Evolutionary conservation across 1,140 invertebrate genomes (phyloP).

Genomic region (Lepidostoma basale): DNA sequence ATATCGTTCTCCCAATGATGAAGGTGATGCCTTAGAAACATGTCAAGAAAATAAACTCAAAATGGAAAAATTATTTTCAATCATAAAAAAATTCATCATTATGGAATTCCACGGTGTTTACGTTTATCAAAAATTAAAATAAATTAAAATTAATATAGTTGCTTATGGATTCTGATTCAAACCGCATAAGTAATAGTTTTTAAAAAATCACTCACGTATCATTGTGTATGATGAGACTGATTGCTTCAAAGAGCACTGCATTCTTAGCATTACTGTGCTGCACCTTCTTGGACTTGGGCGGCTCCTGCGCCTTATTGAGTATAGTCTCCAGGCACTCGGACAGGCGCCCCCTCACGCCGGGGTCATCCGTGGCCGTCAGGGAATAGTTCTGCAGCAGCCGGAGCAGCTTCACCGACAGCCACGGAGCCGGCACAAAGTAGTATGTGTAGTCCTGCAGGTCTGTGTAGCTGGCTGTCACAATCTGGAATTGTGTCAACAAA

Average conservation of each 20-base stretch:
- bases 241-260: slow-evolving; percentile 99
- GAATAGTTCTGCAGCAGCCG: slow-evolving; percentile 98
- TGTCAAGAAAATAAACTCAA: too few relatives aligned
- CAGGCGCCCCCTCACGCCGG: slow-evolving; percentile 90
- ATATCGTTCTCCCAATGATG: too few relatives aligned
- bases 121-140: too few relatives aligned
- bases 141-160: too few relatives aligned
- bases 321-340: slow-evolving; percentile 99
- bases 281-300: slow-evolving; percentile 99
- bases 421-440: slow-evolving; percentile 99
- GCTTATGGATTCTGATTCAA: too few relatives aligned
- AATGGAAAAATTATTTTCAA: too few relatives aligned
- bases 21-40: too few relatives aligned
- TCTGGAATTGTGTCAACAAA: slow-evolving; percentile 64
- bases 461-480: slow-evolving; percentile 97
- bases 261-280: slow-evolving; percentile 99
- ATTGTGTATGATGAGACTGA: slow-evolving; percentile 99
- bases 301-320: slow-evolving; percentile 98
- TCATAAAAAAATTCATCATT: too few relatives aligned
- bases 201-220: slow-evolving; percentile 68
- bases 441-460: slow-evolving; percentile 99
- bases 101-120: too few relatives aligned
- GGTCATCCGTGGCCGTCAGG: slow-evolving; percentile 93
- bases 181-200: too few relatives aligned
- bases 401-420: slow-evolving; percentile 98